Conservation (phyloP, 2,797 vertebrate genomes). For the Artibeus jamaicensis region DNA sequence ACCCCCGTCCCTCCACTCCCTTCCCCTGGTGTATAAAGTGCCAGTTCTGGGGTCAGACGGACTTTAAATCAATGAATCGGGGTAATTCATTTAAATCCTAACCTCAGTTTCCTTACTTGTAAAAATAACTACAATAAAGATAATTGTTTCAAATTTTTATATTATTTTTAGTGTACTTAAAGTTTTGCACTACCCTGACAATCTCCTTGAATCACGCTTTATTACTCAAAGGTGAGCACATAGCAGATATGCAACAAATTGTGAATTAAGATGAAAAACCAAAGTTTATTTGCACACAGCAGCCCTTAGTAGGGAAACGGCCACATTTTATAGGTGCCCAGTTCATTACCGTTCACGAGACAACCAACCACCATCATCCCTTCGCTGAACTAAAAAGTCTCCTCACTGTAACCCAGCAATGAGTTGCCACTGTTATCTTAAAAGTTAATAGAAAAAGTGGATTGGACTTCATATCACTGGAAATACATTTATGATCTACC, state of each 20-base stretch:
- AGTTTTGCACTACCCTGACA: neutral
- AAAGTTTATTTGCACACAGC: neutral
- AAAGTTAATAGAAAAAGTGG: neutral
- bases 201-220: neutral
- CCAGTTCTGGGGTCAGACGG: neutral
- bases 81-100: neutral
- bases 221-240: neutral
- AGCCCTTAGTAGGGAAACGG: neutral
- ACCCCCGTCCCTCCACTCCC: neutral
- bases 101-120: neutral
- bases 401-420: neutral
- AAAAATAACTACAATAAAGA: neutral
- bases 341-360: neutral
- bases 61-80: neutral
- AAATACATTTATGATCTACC: neutral
- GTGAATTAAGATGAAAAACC: neutral
- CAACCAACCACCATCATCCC: neutral
- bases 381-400: constrained; percentile 4
- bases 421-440: neutral
- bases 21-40: neutral
- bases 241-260: neutral
- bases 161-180: neutral
- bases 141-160: neutral
- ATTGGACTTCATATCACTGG: neutral
- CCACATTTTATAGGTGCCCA: neutral